Evolutionary conservation across 2,113 vertebrate genomes (phyloP).

Genomic region (Rallus limicola): DNA sequence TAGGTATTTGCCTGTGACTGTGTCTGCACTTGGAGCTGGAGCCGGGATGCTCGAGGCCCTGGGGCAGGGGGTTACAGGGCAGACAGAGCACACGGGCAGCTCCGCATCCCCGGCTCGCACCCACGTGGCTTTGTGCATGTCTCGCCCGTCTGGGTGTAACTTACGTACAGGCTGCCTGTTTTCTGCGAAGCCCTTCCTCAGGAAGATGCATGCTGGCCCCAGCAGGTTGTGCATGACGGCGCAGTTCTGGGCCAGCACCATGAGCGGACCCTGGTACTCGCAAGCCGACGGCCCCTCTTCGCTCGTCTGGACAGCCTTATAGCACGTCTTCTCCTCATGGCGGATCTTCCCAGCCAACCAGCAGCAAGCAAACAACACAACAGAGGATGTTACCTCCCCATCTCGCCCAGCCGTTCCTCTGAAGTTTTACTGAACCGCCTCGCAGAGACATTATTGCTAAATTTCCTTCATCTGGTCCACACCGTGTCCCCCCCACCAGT

Average conservation of each 20-base stretch:
- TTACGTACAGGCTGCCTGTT: slow-evolving; percentile 99
- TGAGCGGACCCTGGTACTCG: slow-evolving; percentile 86
- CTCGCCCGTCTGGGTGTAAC: slow-evolving; percentile 73
- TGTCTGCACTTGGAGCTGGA: neutral
- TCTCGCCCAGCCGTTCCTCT: neutral
- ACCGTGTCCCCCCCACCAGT: neutral
- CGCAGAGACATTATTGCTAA: slow-evolving; percentile 25
- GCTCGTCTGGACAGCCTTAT: slow-evolving; percentile 88
- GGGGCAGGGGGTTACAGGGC: neutral
- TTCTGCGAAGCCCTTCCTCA: slow-evolving; percentile 97
- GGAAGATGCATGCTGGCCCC: slow-evolving; percentile 97
- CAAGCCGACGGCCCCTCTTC: slow-evolving; percentile 84
- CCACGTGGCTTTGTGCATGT: neutral
- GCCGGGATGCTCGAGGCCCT: neutral
- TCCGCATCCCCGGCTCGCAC: neutral
- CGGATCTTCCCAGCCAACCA: slow-evolving; percentile 79
- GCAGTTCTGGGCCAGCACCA: slow-evolving; percentile 92
- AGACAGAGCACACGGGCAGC: neutral
- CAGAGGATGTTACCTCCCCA: slow-evolving; percentile 74
- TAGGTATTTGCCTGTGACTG: neutral
- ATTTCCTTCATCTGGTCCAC: neutral
- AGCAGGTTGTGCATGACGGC: slow-evolving; percentile 93
- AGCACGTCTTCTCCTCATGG: slow-evolving; percentile 93
- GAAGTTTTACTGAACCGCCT: slow-evolving; percentile 49
- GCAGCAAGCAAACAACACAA: slow-evolving; percentile 79